A percentile compares a stretch with the other conserved stretches of the same genome.
Conservation (phyloP, 2,113 vertebrate genomes). For the Nipponia nippon region DNA sequence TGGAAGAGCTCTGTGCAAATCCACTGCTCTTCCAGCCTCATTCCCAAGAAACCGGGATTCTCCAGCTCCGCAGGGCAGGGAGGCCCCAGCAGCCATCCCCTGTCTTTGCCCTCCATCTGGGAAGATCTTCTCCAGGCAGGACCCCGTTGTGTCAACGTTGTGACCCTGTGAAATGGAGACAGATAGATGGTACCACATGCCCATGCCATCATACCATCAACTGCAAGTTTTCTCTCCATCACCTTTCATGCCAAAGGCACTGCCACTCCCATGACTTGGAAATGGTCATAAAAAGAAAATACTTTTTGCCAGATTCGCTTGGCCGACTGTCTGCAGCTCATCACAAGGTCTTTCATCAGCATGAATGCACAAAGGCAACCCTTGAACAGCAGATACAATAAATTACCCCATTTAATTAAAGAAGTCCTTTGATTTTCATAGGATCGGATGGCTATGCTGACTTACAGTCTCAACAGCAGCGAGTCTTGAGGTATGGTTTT, state of each 20-base stretch:
- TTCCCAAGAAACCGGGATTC: background rate
- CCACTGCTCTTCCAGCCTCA: background rate
- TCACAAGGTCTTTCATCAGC: background rate
- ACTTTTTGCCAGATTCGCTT: background rate
- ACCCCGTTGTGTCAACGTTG: background rate
- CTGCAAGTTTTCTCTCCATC: background rate
- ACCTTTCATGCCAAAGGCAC: background rate
- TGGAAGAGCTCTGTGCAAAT: background rate
- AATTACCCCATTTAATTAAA: background rate
- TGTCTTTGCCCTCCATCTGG: background rate
- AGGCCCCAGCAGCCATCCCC: background rate
- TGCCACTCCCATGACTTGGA: background rate
- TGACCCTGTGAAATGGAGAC: background rate
- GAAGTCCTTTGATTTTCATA: background rate
- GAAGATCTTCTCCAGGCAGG: background rate
- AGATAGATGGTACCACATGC: background rate
- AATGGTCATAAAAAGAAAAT: background rate
- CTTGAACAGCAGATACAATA: background rate
- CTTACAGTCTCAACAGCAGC: background rate
- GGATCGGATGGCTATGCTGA: background rate
- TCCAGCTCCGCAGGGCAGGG: background rate
- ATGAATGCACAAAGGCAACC: background rate
- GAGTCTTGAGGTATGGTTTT: background rate
- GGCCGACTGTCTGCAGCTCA: background rate
- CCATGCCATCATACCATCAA: background rate